A percentile compares a stretch with the other conserved stretches of the same genome.
These are phyloP conservation scores for Microcebus ravelobensis DNA, from an alignment of 2,113 vertebrate genomes.

Conservation along the genomic window DNA sequence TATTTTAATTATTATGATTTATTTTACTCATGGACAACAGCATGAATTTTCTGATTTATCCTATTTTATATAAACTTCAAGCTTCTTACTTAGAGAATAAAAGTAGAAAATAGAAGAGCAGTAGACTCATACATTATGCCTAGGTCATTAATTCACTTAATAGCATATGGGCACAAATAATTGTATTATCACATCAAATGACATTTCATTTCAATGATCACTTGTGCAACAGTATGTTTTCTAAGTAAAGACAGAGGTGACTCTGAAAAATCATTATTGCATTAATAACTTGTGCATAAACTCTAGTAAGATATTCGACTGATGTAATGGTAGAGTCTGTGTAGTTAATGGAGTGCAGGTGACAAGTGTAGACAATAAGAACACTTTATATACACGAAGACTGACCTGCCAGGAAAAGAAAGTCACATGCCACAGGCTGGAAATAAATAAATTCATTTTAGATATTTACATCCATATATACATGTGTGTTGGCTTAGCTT, in stretches of 20 bases:
- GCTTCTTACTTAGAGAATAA: slow-evolving; percentile 4
- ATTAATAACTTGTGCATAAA: neutral
- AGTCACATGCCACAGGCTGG: neutral
- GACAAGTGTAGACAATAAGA: neutral
- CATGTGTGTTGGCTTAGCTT: neutral
- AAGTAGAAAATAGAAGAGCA: slow-evolving; percentile 14
- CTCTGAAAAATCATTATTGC: neutral
- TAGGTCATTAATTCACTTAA: neutral
- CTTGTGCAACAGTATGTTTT: neutral
- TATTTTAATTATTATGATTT: neutral
- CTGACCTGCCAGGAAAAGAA: neutral
- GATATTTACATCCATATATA: neutral
- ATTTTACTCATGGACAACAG: neutral
- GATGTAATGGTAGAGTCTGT: neutral
- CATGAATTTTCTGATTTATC: neutral
- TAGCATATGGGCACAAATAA: neutral
- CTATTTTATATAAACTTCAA: slow-evolving; percentile 41
- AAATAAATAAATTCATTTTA: slow-evolving; percentile 12
- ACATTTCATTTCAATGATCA: slow-evolving; percentile 34
- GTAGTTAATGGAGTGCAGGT: neutral
- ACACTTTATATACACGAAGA: neutral
- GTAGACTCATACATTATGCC: neutral
- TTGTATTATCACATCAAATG: neutral
- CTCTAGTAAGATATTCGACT: neutral
- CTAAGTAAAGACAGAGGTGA: neutral